phyloP scores from a whole-genome alignment of 2,113 vertebrate genomes.

The Muntiacus reevesi region DNA sequence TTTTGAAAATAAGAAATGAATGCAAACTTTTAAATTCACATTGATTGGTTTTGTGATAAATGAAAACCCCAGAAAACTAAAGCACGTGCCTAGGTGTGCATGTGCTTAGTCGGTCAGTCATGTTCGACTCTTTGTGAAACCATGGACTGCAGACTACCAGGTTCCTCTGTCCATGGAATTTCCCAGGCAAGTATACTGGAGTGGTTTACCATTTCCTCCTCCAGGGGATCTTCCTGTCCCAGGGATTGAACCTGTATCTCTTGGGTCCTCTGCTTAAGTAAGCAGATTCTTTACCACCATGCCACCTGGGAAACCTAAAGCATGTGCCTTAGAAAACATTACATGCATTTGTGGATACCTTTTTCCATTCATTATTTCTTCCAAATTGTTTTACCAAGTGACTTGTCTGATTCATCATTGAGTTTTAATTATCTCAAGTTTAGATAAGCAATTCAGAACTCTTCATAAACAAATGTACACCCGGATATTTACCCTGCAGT shows the following conservation, averaged over 20 bases:
- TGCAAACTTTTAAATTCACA: neutral
- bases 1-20: neutral
- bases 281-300: neutral
- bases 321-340: neutral
- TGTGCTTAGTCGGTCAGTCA: neutral
- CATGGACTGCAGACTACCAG: neutral
- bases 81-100: neutral
- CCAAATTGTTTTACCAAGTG: neutral
- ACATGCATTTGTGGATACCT: neutral
- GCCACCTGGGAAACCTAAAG: neutral
- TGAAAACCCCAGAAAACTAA: neutral
- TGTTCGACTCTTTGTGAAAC: rapidly evolving
- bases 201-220: neutral
- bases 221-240: neutral
- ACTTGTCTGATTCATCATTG: neutral
- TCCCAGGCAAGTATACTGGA: neutral
- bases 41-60: neutral
- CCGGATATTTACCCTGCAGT: neutral
- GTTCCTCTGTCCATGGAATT: neutral
- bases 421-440: neutral
- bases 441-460: neutral
- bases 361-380: neutral
- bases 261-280: neutral
- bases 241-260: neutral
- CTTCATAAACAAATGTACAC: neutral